These are phyloP conservation scores for Drosophila pseudotalamancana DNA, from an alignment of 2,888 invertebrate genomes.

Conservation along the genomic window DNA sequence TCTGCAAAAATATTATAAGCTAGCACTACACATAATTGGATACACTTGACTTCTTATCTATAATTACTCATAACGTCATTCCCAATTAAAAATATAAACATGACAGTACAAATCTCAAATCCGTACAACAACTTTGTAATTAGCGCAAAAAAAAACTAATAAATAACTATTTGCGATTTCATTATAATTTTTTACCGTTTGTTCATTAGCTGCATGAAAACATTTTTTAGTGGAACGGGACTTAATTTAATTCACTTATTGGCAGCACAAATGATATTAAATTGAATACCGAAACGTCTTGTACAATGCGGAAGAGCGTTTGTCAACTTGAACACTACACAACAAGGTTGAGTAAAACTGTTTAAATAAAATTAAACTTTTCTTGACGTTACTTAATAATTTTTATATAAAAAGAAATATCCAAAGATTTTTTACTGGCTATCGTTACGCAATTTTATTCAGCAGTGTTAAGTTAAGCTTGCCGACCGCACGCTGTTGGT, in stretches of 20 bases:
- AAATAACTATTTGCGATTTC: conserved; percentile 23
- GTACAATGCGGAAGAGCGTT: no score
- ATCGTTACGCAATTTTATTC: conserved; percentile 20
- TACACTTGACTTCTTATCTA: no score
- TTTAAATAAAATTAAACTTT: no score
- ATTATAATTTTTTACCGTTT: conserved; percentile 12
- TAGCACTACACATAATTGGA: not conserved
- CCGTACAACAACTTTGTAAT: not conserved
- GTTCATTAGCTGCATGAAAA: conserved; percentile 35
- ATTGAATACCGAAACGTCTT: conserved; percentile 62
- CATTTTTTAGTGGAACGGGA: conserved; percentile 13
- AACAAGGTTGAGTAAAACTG: not conserved
- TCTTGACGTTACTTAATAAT: no score
- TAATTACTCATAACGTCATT: conserved; percentile 4
- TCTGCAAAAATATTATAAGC: not conserved
- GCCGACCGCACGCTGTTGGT: conserved; percentile 11
- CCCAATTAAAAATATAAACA: not conserved
- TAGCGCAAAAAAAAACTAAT: conserved; percentile 28
- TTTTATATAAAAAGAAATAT: not conserved
- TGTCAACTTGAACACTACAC: conserved; percentile 3
- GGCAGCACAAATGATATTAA: conserved; percentile 44
- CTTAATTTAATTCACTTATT: conserved; percentile 61
- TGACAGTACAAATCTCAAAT: conserved; percentile 1
- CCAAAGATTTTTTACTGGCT: not conserved
- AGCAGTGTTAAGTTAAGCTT: conserved; percentile 36